Conservation (phyloP, 2,797 vertebrate genomes). For the Coranthus polyacanthus region DNA sequence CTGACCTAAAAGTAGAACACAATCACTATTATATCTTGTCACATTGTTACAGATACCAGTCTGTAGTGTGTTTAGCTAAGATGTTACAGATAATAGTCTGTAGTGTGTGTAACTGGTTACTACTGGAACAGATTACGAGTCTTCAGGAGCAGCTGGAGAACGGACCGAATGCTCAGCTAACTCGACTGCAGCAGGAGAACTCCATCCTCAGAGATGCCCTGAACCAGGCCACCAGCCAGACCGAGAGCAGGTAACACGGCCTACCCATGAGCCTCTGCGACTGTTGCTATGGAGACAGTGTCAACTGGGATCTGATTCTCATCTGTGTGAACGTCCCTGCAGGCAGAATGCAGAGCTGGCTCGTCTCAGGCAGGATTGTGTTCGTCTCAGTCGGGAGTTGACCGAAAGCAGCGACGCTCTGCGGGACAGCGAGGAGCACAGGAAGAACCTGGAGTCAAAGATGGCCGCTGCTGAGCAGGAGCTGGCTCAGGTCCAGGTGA, state of each 20-base stretch:
- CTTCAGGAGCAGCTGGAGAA: constrained; percentile 93
- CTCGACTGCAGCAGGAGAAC: constrained; percentile 93
- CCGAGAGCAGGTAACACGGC: constrained; percentile 88
- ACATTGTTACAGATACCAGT: background rate
- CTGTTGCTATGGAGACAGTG: no score
- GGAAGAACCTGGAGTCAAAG: constrained; percentile 86
- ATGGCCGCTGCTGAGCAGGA: constrained; percentile 80
- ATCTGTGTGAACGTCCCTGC: background rate
- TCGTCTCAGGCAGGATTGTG: constrained; percentile 89
- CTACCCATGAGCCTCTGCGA: background rate
- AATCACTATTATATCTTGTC: no score
- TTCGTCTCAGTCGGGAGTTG: constrained; percentile 87
- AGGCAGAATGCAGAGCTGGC: constrained; percentile 92
- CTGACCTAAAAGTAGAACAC: no score
- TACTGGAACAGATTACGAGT: constrained; percentile 81
- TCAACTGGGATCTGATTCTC: no score
- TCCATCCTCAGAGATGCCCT: constrained; percentile 92
- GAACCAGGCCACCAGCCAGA: constrained; percentile 92
- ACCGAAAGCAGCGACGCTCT: constrained; percentile 82
- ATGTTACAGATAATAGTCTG: no score
- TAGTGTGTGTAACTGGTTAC: no score
- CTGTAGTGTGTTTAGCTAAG: constrained; percentile 3
- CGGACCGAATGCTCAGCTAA: constrained; percentile 89
- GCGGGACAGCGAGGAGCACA: constrained; percentile 86
- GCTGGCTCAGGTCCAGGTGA: constrained; percentile 85